Evolutionary conservation across 2,113 vertebrate species (phyloP).

Genomic region (Poicephalus gulielmi): DNA sequence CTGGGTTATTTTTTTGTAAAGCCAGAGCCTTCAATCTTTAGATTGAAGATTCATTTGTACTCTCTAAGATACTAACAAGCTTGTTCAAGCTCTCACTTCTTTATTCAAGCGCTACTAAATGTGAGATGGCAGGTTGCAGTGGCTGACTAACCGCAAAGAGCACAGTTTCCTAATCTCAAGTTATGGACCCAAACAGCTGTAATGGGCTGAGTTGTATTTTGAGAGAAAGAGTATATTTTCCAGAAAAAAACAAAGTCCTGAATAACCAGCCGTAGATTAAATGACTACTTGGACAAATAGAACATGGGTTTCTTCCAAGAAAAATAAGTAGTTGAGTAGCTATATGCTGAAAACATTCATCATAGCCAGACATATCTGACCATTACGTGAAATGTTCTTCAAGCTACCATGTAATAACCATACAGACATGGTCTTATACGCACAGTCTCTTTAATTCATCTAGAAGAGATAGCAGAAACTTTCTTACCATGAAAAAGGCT

Average conservation of each 20-base stretch:
- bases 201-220: neutral
- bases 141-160: neutral
- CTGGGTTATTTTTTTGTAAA: accelerated
- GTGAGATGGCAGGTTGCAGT: neutral
- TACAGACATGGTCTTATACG: neutral
- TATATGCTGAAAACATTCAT: neutral
- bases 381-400: neutral
- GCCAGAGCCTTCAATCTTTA: neutral
- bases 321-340: neutral
- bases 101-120: neutral
- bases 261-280: neutral
- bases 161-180: neutral
- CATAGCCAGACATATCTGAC: neutral
- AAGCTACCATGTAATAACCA: neutral
- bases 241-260: neutral
- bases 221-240: neutral
- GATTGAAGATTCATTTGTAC: neutral
- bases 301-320: neutral
- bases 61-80: neutral
- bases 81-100: neutral
- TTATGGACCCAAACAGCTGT: neutral
- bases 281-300: neutral
- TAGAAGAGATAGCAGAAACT: neutral
- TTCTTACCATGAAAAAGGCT: neutral
- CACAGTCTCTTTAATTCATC: neutral